Evolutionary conservation across 1,140 invertebrate species (phyloP), one percentile per base, ranked within the genome.

Genomic region (Brachionus rubens): DNA sequence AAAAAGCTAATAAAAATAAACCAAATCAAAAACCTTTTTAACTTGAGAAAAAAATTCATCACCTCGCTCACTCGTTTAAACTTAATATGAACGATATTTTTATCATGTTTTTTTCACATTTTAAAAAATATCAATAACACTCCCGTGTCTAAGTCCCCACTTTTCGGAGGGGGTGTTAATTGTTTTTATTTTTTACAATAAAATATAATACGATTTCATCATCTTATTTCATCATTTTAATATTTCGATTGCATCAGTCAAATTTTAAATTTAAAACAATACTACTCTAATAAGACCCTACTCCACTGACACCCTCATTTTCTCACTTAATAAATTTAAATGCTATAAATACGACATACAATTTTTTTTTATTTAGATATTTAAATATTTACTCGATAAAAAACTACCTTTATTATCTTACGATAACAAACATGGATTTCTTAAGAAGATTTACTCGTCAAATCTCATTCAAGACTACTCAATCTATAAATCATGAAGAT

Each of bases 181-280:
- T 12, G 16, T 41, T 43, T 36, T 24, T 19, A 16, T 21, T 12
- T 9, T 33, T 72, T 59, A 28, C 54, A 36, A 36, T 36, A 59
- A 36, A 59, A 50, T 50, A 41, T 26, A 2, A 72, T 40, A 19
- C 68, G 46, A 72, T 72, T 72, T 72, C 68, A 72, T 72, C 68
- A 72, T 72, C 68, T n/a, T 72, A 48, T 72, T 48, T 72, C 68
- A 72, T 72, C 68, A 72, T 72, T 54, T 72, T 50, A 21, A 36
- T 48, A 30, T 50, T 50, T 72, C 46, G 26, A 72, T 72, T 72
- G 68, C 68, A 72, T 72, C 68, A 72, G 68, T 72, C 68, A 28
- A 48, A 28, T 14, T 14, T 12, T 33, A 40, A 72, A 19, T 26
- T 16, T 33, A 19, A 21, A 48, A 33, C 24, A 48, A 54, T 21